Percentiles rank a stretch among this genome's conserved stretches.
Conservation (phyloP, 2,797 vertebrate genomes). For the Antennarius maculatus region DNA sequence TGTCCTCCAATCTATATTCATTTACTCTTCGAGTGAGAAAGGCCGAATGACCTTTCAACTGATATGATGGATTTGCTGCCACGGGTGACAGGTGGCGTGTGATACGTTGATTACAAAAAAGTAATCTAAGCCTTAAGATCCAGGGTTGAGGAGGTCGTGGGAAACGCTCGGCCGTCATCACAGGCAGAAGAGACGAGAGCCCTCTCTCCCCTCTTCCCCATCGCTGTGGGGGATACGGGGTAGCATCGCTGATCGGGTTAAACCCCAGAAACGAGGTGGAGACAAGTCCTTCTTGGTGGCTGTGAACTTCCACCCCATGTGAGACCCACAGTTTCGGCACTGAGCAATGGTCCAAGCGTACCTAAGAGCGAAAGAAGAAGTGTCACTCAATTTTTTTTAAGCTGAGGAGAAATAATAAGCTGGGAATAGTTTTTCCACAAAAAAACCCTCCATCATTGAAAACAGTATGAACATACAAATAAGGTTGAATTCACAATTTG, state of each 20-base stretch:
- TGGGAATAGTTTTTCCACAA: not conserved
- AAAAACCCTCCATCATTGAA: no score
- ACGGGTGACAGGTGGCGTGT: slow-evolving; percentile 43
- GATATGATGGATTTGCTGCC: slow-evolving; percentile 62
- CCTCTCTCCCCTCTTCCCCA: slow-evolving; percentile 81
- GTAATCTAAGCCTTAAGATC: slow-evolving; percentile 47
- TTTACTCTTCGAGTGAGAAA: slow-evolving; percentile 27
- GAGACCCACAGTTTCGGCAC: slow-evolving; percentile 90
- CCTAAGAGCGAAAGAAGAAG: slow-evolving; percentile 69
- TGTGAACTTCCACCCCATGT: slow-evolving; percentile 98
- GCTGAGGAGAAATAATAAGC: not conserved
- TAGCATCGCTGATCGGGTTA: slow-evolving; percentile 94
- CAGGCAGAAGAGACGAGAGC: slow-evolving; percentile 89
- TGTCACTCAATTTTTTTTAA: not conserved
- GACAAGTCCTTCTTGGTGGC: slow-evolving; percentile 93
- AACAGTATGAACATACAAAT: no score
- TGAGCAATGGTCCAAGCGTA: slow-evolving; percentile 98
- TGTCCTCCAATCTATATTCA: slow-evolving; percentile 7
- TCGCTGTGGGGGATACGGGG: slow-evolving; percentile 91
- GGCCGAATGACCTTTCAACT: slow-evolving; percentile 44
- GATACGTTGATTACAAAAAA: slow-evolving; percentile 47
- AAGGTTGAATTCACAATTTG: no score
- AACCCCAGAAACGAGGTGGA: slow-evolving; percentile 95
- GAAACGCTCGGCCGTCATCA: slow-evolving; percentile 62
- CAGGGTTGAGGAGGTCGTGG: slow-evolving; percentile 25